These are phyloP conservation scores for Crioceris asparagi DNA, from an alignment of 2,888 invertebrate genomes.

Conservation along the genomic window DNA sequence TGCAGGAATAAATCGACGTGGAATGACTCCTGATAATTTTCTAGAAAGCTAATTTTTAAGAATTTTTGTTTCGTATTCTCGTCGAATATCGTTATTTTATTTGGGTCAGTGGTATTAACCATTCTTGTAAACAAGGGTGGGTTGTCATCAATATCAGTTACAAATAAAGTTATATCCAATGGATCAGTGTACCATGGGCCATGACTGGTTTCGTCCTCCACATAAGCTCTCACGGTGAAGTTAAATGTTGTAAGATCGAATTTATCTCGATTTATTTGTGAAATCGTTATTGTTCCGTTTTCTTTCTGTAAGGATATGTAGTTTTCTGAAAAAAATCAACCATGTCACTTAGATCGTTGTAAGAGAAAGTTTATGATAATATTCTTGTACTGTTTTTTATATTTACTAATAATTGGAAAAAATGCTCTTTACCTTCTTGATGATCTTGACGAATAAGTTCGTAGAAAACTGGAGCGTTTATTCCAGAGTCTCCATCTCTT, in stretches of 20 bases:
- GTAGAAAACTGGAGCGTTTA: no score
- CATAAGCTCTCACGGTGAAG: conserved; percentile 32
- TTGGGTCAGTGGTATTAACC: no score
- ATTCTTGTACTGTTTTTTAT: no score
- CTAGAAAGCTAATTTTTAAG: conserved; percentile 39
- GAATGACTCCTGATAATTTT: conserved; percentile 44
- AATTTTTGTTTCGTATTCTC: conserved; percentile 6
- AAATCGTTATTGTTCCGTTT: conserved; percentile 28
- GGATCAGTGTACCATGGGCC: background rate
- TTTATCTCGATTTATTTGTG: conserved; percentile 34
- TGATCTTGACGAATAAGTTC: no score
- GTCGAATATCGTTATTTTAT: no score
- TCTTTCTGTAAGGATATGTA: conserved; percentile 22
- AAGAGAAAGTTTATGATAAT: no score
- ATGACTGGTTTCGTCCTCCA: conserved; percentile 15
- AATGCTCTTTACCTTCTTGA: no score
- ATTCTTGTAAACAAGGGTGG: conserved; percentile 34
- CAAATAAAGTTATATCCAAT: conserved; percentile 29
- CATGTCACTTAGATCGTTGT: no score
- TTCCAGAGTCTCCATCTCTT: no score
- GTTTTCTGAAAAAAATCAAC: conserved; percentile 17
- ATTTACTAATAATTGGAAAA: no score
- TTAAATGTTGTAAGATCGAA: conserved; percentile 20
- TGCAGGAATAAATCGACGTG: conserved; percentile 39
- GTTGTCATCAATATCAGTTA: conserved; percentile 56